Conservation (phyloP, 2,113 vertebrate species). For the Notarius lentiginosus region DNA sequence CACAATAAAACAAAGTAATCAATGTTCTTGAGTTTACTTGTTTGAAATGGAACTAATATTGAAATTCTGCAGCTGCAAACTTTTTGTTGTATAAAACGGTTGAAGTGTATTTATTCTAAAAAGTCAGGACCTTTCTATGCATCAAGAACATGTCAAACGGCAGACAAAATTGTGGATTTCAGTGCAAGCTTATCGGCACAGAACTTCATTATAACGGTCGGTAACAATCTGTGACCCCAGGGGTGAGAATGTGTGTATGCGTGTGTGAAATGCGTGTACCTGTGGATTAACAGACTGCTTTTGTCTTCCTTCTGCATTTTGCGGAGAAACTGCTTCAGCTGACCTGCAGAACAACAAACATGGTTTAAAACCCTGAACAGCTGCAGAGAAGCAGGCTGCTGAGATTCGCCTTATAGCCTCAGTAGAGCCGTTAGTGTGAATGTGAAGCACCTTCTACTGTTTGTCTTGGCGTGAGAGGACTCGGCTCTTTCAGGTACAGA, state of each 20-base stretch:
- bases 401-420: neutral
- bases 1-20: neutral
- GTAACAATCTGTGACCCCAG: neutral
- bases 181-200: neutral
- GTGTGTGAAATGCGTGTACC: conserved; percentile 26
- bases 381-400: neutral
- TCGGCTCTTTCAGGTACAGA: conserved; percentile 61
- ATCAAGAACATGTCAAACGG: neutral
- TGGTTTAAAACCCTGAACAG: neutral
- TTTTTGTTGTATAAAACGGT: neutral
- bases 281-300: conserved; percentile 5
- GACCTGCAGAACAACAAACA: conserved; percentile 49
- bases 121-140: neutral
- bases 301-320: conserved; percentile 43
- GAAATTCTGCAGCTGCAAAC: neutral
- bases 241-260: neutral
- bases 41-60: neutral
- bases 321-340: conserved; percentile 48
- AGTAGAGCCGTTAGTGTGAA: neutral
- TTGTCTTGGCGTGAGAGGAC: conserved; percentile 55
- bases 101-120: neutral
- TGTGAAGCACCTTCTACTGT: conserved; percentile 67
- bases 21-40: neutral
- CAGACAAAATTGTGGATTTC: neutral
- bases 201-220: neutral